These are phyloP conservation scores for Danaus plexippus DNA, from an alignment of 1,140 invertebrate genomes.

Conservation along the genomic window DNA sequence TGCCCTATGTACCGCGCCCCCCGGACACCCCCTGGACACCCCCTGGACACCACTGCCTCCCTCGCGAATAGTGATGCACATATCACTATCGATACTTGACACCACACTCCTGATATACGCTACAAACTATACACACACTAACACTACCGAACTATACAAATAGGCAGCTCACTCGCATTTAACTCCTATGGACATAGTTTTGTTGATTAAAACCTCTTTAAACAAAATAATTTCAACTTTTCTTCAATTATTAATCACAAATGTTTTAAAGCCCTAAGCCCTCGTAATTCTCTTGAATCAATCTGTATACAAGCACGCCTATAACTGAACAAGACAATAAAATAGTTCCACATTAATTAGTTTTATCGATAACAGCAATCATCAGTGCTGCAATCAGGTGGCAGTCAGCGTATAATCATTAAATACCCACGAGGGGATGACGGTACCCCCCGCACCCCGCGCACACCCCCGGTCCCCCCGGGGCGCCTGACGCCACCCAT, in stretches of 20 bases:
- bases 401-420: conserved; percentile 72
- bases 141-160: too few species aligned
- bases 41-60: conserved; percentile 47
- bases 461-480: conserved; percentile 24
- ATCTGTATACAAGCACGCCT: not conserved
- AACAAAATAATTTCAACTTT: too few species aligned
- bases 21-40: conserved; percentile 29
- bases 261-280: too few species aligned
- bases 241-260: too few species aligned
- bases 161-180: too few species aligned
- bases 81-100: conserved; percentile 41
- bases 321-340: conserved; percentile 8
- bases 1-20: conserved; percentile 35
- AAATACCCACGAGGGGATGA: conserved; percentile 68
- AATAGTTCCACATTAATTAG: conserved; percentile 28
- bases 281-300: too few species aligned
- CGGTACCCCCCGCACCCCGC: conserved; percentile 13
- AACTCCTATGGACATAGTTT: too few species aligned
- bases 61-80: conserved; percentile 47
- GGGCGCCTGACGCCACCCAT: conserved; percentile 45
- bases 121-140: too few species aligned
- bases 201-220: too few species aligned
- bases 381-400: conserved; percentile 63
- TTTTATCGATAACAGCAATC: conserved; percentile 60
- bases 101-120: too few species aligned